These are phyloP conservation scores for Holothuria scabra DNA, from an alignment of 53 echinoderm and acorn worm species.

Conservation along the genomic window DNA sequence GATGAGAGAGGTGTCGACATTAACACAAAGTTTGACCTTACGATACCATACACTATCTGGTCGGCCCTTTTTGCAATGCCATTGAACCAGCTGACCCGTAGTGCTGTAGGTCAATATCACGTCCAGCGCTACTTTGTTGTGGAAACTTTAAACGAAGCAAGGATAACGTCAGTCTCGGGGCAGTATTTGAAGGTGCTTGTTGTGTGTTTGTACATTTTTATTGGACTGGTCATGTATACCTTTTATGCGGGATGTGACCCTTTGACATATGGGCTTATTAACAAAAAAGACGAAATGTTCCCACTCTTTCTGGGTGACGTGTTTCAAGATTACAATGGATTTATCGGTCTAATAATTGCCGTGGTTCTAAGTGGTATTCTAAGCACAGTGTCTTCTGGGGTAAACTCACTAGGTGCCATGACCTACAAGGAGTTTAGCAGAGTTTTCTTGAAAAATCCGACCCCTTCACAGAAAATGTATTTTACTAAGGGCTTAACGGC, in stretches of 20 bases:
- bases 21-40: neutral
- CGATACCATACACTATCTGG: neutral
- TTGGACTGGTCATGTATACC: neutral
- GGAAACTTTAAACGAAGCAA: neutral
- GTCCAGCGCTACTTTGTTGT: slow-evolving; percentile 6
- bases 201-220: neutral
- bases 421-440: neutral
- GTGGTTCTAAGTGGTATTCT: neutral
- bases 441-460: neutral
- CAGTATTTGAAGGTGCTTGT: neutral
- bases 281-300: neutral
- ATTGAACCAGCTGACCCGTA: neutral
- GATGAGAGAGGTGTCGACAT: neutral
- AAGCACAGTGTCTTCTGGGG: neutral
- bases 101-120: slow-evolving; percentile 12
- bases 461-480: neutral
- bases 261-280: neutral
- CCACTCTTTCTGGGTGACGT: neutral
- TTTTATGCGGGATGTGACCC: neutral
- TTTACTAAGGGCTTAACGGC: neutral
- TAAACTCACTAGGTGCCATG: slow-evolving; percentile 1
- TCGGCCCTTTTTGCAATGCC: neutral
- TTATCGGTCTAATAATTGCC: neutral
- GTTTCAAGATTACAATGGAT: neutral
- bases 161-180: neutral